Evolutionary conservation across 2,888 invertebrate species (phyloP).

Genomic region (Julus scanicus): DNA sequence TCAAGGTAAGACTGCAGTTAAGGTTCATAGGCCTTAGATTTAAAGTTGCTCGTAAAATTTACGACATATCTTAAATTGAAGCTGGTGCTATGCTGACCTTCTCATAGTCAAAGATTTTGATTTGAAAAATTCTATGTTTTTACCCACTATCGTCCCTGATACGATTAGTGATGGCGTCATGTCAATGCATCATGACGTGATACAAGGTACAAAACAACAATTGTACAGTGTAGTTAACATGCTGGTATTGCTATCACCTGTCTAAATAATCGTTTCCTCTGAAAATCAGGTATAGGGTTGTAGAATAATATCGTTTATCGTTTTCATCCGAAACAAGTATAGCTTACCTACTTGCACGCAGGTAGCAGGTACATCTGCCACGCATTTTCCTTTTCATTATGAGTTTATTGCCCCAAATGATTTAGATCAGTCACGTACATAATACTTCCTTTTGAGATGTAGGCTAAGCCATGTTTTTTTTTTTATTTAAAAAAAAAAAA

Average conservation of each 20-base stretch:
- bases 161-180: too few species aligned
- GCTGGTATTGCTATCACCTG: not conserved
- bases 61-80: too few species aligned
- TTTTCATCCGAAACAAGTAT: not conserved
- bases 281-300: not conserved
- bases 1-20: conserved; percentile 73
- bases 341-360: conserved; percentile 20
- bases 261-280: not conserved
- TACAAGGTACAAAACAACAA: too few species aligned
- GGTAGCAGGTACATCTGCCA: conserved; percentile 43
- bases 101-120: too few species aligned
- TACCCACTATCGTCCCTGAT: too few species aligned
- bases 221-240: too few species aligned
- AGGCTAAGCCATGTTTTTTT: conserved; percentile 1
- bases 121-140: too few species aligned
- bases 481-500: not conserved
- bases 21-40: not conserved
- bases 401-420: conserved; percentile 47
- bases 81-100: too few species aligned
- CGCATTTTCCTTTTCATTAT: conserved; percentile 44
- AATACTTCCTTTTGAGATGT: conserved; percentile 38
- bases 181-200: too few species aligned
- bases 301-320: not conserved
- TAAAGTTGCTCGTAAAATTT: too few species aligned
- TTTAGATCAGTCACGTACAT: conserved; percentile 45